These are phyloP conservation scores for Etheostoma cragini DNA, from an alignment of 2,113 vertebrate species.

Conservation along the genomic window DNA sequence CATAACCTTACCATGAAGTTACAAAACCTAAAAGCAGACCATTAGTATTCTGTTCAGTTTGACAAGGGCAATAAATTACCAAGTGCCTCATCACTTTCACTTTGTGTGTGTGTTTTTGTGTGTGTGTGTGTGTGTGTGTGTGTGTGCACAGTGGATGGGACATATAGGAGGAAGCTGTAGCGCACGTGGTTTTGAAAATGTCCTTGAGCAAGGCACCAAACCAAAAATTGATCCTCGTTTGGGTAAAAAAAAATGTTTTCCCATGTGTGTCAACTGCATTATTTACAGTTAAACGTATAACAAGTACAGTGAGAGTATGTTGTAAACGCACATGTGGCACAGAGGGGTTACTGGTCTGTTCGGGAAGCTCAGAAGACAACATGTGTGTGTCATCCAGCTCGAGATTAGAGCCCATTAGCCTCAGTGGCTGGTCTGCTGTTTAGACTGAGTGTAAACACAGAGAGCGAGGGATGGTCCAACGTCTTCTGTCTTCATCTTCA, in stretches of 20 bases:
- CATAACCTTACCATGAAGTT: slow-evolving; percentile 70
- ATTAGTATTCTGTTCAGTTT: slow-evolving; percentile 69
- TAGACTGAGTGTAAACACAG: slow-evolving; percentile 82
- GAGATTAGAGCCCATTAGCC: slow-evolving; percentile 85
- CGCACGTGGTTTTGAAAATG: slow-evolving; percentile 10
- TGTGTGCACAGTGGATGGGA: background rate
- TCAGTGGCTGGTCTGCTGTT: slow-evolving; percentile 81
- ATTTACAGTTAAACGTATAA: background rate
- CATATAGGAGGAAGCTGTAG: background rate
- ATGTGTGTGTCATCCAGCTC: slow-evolving; percentile 79
- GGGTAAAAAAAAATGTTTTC: slow-evolving; percentile 29
- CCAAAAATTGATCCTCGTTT: slow-evolving; percentile 30
- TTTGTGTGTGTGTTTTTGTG: slow-evolving; percentile 33
- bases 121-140: background rate
- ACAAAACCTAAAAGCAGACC: slow-evolving; percentile 69
- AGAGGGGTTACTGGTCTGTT: slow-evolving; percentile 48
- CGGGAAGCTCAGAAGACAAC: slow-evolving; percentile 62
- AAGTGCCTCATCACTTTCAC: slow-evolving; percentile 68
- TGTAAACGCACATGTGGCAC: slow-evolving; percentile 57
- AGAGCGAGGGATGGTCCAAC: slow-evolving; percentile 70
- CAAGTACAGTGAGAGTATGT: slow-evolving; percentile 15
- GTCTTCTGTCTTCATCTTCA: slow-evolving; percentile 69
- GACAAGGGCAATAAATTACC: slow-evolving; percentile 68
- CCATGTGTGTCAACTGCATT: background rate
- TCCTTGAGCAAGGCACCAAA: slow-evolving; percentile 10